phyloP scores from a whole-genome alignment of 2,113 vertebrate genomes.

The Chionis minor region DNA sequence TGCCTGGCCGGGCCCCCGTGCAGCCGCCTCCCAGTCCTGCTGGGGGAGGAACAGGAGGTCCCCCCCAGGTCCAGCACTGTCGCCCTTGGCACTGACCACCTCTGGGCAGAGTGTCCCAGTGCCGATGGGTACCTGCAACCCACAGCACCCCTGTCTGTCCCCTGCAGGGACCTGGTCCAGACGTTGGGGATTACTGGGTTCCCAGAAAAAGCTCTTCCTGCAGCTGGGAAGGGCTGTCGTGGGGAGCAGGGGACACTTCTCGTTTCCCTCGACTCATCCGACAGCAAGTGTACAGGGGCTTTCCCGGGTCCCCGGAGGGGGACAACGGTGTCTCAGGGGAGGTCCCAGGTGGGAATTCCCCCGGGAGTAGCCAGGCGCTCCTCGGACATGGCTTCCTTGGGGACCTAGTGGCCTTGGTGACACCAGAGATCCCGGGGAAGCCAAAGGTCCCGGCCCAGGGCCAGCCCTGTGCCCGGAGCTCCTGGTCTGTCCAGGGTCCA shows the following conservation, averaged over 20 bases:
- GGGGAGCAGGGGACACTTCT: neutral
- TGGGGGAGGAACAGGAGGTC: accelerated
- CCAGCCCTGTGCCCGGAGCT: neutral
- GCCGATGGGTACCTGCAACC: neutral
- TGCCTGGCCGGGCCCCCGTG: neutral
- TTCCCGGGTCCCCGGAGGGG: neutral
- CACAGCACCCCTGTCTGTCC: neutral
- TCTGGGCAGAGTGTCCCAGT: neutral
- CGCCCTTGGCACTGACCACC: too few relatives aligned
- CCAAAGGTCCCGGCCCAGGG: neutral
- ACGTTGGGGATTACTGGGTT: accelerated
- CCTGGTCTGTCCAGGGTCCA: neutral
- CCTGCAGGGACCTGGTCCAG: neutral
- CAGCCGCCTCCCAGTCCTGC: neutral
- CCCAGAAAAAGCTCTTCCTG: neutral
- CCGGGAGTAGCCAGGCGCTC: accelerated
- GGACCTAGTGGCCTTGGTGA: neutral
- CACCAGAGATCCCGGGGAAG: neutral
- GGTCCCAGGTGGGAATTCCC: neutral
- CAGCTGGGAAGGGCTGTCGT: neutral
- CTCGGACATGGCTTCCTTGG: accelerated
- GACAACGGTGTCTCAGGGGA: neutral
- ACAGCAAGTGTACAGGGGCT: neutral
- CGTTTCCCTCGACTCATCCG: accelerated
- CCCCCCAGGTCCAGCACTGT: accelerated